Evolutionary conservation across 2,113 vertebrate genomes (phyloP).

Genomic region (Cebus imitator): DNA sequence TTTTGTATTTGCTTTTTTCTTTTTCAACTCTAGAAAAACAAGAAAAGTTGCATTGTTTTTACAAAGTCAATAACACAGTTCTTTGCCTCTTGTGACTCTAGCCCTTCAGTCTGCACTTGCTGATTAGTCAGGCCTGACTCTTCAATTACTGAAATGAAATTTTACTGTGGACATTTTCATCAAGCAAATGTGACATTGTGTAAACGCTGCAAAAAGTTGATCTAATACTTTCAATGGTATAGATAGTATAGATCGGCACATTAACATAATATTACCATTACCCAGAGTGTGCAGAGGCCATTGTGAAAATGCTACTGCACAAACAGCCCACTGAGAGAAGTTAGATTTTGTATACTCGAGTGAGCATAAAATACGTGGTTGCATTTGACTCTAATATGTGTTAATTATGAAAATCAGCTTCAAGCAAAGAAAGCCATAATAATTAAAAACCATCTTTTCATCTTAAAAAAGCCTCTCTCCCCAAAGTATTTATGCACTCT

Average conservation of each 20-base stretch:
- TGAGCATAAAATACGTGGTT: constrained; percentile 74
- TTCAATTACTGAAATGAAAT: neutral
- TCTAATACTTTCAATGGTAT: constrained; percentile 18
- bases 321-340: constrained; percentile 62
- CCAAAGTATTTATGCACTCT: constrained; percentile 70
- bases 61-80: neutral
- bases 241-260: neutral
- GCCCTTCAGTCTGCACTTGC: neutral
- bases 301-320: constrained; percentile 51
- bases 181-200: constrained; percentile 36
- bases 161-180: constrained; percentile 1
- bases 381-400: constrained; percentile 74
- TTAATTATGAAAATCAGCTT: constrained; percentile 78
- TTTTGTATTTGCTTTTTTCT: neutral
- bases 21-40: neutral
- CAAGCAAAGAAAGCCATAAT: constrained; percentile 70
- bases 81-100: neutral
- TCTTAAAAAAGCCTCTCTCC: constrained; percentile 65
- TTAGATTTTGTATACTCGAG: constrained; percentile 71
- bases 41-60: neutral
- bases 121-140: neutral
- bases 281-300: constrained; percentile 40
- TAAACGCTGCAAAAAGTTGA: constrained; percentile 53
- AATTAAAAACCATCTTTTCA: constrained; percentile 76
- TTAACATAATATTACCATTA: constrained; percentile 40